These are phyloP conservation scores for Polyodon spathula DNA, from an alignment of 2,113 vertebrate genomes.

Conservation along the genomic window DNA sequence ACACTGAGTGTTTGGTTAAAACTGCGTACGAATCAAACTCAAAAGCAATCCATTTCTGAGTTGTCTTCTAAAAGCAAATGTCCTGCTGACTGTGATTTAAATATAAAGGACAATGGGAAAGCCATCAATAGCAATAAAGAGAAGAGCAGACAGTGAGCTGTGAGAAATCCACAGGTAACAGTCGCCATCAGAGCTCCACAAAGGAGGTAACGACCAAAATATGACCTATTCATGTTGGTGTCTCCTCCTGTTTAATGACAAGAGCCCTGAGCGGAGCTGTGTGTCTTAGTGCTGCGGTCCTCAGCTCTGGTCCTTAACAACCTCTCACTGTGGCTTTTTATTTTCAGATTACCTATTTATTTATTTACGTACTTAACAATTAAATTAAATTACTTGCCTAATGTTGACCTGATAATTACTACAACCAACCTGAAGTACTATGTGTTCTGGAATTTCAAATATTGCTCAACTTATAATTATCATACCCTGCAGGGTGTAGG, in stretches of 20 bases:
- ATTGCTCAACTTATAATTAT: no score
- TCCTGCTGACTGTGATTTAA: background rate
- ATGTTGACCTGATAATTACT: no score
- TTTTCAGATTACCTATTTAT: background rate
- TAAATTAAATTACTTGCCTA: no score
- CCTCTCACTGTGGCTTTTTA: background rate
- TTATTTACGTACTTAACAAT: no score
- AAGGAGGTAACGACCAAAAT: background rate
- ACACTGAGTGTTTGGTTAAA: background rate
- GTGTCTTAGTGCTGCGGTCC: background rate
- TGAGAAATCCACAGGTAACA: background rate
- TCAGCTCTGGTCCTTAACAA: background rate
- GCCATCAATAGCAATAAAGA: background rate
- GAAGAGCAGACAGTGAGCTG: background rate
- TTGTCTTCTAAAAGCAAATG: background rate
- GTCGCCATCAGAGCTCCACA: background rate
- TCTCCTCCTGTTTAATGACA: constrained; percentile 1
- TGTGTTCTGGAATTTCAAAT: no score
- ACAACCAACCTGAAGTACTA: no score
- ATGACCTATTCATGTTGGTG: constrained; percentile 1
- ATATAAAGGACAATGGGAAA: background rate
- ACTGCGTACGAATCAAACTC: background rate
- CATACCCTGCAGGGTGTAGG: no score
- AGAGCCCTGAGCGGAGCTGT: background rate
- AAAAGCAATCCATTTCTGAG: background rate